These are phyloP conservation scores for Blomia tropicalis DNA, from an alignment of 2,888 invertebrate species.

Conservation along the genomic window DNA sequence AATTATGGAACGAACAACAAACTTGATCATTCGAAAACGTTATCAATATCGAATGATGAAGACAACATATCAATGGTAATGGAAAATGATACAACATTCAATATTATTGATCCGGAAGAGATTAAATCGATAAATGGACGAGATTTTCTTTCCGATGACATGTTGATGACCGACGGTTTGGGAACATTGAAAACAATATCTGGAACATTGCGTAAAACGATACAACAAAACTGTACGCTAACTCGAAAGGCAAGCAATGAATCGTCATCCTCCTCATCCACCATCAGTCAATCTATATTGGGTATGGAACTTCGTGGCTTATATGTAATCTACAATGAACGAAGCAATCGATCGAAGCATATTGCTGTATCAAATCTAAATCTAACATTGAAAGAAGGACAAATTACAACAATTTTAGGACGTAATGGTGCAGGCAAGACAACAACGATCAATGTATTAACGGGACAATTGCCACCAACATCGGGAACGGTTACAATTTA, in stretches of 20 bases:
- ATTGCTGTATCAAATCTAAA: constrained; percentile 36
- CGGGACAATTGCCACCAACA: constrained; percentile 30
- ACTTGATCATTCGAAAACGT: too few relatives aligned
- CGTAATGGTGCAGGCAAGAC: constrained; percentile 41
- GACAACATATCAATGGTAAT: background rate
- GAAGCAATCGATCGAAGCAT: constrained; percentile 25
- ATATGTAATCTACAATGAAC: constrained; percentile 27
- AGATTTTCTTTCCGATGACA: constrained; percentile 2
- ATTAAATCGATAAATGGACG: background rate
- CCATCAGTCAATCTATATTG: background rate
- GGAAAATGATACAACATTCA: constrained; percentile 7
- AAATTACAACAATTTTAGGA: constrained; percentile 40
- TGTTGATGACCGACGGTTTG: background rate
- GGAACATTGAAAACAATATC: constrained; percentile 12
- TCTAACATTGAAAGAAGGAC: constrained; percentile 38
- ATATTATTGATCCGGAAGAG: constrained; percentile 11
- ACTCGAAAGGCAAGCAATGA: constrained; percentile 8
- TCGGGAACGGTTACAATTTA: constrained; percentile 30
- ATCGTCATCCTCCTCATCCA: background rate
- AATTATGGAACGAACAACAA: background rate
- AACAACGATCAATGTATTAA: constrained; percentile 36
- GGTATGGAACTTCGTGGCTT: constrained; percentile 28
- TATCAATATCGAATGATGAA: background rate
- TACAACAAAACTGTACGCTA: background rate
- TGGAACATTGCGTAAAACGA: background rate